These are phyloP conservation scores for Acromyrmex charruanus DNA, from an alignment of 1,140 invertebrate genomes.

Conservation along the genomic window DNA sequence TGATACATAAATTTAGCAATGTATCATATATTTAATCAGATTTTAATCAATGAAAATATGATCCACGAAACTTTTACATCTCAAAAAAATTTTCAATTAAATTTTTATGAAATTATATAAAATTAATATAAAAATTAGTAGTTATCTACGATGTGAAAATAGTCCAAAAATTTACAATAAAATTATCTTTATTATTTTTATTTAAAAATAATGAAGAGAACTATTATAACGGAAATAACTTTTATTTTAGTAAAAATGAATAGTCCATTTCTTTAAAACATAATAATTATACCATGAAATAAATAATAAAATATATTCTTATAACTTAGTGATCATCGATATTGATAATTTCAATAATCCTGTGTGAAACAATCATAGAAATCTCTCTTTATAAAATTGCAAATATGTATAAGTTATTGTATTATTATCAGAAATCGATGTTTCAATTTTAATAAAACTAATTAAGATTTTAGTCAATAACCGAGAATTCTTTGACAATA, in stretches of 20 bases:
- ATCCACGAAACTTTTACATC: background rate
- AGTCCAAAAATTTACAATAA: background rate
- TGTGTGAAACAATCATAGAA: background rate
- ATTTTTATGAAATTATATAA: background rate
- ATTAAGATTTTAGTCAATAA: background rate
- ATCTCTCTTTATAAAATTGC: background rate
- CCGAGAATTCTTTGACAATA: background rate
- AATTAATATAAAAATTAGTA: background rate
- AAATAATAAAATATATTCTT: background rate
- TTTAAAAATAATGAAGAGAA: background rate
- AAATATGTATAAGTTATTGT: background rate
- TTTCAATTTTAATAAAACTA: background rate
- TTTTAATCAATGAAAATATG: conserved; percentile 11
- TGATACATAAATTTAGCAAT: conserved; percentile 29
- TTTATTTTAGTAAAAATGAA: background rate
- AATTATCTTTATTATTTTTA: background rate
- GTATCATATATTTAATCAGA: conserved; percentile 30
- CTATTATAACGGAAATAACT: background rate
- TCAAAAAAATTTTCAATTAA: background rate
- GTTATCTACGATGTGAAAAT: background rate
- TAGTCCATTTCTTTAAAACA: background rate
- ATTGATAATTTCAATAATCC: background rate
- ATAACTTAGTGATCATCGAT: background rate
- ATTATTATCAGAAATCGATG: background rate
- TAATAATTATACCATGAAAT: background rate